phyloP scores from a whole-genome alignment of 2,113 vertebrate species.

The Chitala chitala region DNA sequence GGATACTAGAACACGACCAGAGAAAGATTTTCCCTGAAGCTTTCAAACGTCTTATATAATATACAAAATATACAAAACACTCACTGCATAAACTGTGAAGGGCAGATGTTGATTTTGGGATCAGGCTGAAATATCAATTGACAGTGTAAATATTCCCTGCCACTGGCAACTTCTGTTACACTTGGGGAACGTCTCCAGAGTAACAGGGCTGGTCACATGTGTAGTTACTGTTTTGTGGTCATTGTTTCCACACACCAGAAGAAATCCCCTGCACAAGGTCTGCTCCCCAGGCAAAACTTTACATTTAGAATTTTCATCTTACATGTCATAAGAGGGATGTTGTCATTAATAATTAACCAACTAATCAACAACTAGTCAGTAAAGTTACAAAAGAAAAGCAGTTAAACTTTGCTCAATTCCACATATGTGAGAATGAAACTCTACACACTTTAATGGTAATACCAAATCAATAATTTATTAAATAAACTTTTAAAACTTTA shows the following conservation, averaged over 20 bases:
- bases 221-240: neutral
- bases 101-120: neutral
- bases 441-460: no score
- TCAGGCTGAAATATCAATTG: neutral
- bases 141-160: neutral
- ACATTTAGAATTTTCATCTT: neutral
- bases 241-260: neutral
- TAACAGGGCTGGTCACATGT: neutral
- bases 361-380: no score
- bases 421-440: no score
- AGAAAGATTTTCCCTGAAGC: no score
- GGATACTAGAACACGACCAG: no score
- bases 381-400: no score
- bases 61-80: neutral
- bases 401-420: no score
- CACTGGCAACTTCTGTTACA: neutral
- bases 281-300: neutral
- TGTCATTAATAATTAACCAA: no score
- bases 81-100: slow-evolving; percentile 15
- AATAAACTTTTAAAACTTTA: no score
- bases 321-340: neutral
- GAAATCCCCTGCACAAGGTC: no score
- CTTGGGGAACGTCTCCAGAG: neutral
- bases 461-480: no score
- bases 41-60: no score